These are phyloP conservation scores for Apodemia mormo DNA, from an alignment of 2,888 invertebrate species.

Conservation along the genomic window DNA sequence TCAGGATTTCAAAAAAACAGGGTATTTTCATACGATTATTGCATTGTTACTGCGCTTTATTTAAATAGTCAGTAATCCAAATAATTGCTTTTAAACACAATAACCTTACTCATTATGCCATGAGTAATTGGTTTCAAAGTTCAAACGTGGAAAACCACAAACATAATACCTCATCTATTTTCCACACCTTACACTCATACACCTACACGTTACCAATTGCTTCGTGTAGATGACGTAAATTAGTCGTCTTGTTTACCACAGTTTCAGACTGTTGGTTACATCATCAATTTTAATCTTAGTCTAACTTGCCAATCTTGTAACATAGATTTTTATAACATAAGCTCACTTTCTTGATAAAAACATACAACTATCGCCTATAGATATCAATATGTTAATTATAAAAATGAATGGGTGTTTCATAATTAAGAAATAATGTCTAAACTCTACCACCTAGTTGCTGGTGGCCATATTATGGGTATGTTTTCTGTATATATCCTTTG, in stretches of 20 bases:
- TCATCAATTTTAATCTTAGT: background rate
- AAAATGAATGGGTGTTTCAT: too few relatives aligned
- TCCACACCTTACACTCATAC: slow-evolving; percentile 3
- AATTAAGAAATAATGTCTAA: too few relatives aligned
- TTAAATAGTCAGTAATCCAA: background rate
- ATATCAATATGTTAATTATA: too few relatives aligned
- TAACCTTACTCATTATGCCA: background rate
- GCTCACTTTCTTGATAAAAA: too few relatives aligned
- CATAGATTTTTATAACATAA: too few relatives aligned
- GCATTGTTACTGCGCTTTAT: background rate
- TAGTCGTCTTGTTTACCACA: background rate
- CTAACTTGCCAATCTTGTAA: too few relatives aligned
- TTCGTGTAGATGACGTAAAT: slow-evolving; percentile 4
- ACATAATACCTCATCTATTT: background rate
- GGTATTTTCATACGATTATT: too few relatives aligned
- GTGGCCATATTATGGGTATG: too few relatives aligned
- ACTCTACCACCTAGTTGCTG: too few relatives aligned
- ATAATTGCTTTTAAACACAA: background rate
- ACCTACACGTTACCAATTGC: slow-evolving; percentile 1
- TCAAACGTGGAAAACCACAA: slow-evolving; percentile 4
- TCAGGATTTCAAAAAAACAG: too few relatives aligned
- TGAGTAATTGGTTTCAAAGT: slow-evolving; percentile 8
- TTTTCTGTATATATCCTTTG: too few relatives aligned
- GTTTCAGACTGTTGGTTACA: background rate
- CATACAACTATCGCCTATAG: too few relatives aligned